Conservation (phyloP, 1,140 invertebrate genomes). For the Drosophila melanica region DNA sequence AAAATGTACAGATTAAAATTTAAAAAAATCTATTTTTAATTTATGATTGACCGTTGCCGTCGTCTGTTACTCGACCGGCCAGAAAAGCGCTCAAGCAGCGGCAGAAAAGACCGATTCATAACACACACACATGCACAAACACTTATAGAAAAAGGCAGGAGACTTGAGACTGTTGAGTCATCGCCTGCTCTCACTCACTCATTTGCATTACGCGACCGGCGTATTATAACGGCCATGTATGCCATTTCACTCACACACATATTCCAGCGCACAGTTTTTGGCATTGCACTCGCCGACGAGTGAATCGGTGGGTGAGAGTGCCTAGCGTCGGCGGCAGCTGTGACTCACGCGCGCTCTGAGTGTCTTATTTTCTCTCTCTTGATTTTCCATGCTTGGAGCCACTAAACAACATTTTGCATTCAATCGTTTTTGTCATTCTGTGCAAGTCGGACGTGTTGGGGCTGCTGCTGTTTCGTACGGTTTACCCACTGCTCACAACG, state of each 20-base stretch:
- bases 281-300: conserved; percentile 51
- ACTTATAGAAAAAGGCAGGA: conserved; percentile 25
- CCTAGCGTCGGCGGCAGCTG: conserved; percentile 38
- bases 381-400: conserved; percentile 47
- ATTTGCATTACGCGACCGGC: conserved; percentile 70
- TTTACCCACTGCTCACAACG: conserved; percentile 39
- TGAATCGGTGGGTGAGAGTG: conserved; percentile 34
- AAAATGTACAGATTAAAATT: conserved; percentile 56
- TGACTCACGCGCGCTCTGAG: conserved; percentile 64
- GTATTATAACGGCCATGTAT: conserved; percentile 70
- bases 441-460: conserved; percentile 69
- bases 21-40: conserved; percentile 74
- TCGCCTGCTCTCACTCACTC: conserved; percentile 77
- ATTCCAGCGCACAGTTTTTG: conserved; percentile 55
- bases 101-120: conserved; percentile 71
- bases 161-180: conserved; percentile 68
- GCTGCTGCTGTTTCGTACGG: conserved; percentile 49
- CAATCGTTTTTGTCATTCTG: conserved; percentile 67
- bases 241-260: conserved; percentile 59
- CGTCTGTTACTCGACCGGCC: conserved; percentile 66
- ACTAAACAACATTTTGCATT: conserved; percentile 44
- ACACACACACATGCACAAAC: conserved; percentile 59
- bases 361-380: conserved; percentile 37
- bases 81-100: conserved; percentile 37
- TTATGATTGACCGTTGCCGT: conserved; percentile 57